These are phyloP conservation scores for Tupiocoris notatus DNA, from an alignment of 2,888 invertebrate genomes.

Conservation along the genomic window DNA sequence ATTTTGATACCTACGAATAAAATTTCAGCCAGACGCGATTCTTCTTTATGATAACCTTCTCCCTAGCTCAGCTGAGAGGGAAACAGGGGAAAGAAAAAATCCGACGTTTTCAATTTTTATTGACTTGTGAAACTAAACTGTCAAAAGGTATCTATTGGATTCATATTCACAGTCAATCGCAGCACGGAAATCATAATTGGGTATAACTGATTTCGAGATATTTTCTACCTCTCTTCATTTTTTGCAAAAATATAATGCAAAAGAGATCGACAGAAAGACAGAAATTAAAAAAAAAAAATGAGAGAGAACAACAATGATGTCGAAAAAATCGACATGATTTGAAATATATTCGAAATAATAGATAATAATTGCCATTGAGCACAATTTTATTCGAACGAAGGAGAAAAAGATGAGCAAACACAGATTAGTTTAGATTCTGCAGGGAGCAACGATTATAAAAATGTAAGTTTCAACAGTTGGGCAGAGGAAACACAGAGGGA, in stretches of 20 bases:
- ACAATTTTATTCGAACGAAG: no score
- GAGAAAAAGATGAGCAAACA: not conserved
- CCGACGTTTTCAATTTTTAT: conserved; percentile 13
- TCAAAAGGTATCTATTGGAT: not conserved
- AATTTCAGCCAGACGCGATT: not conserved
- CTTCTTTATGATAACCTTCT: not conserved
- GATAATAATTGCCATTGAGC: no score
- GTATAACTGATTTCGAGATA: no score
- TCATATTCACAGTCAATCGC: not conserved
- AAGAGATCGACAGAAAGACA: no score
- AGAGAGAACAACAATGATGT: no score
- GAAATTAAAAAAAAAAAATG: no score
- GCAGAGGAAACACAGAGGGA: no score
- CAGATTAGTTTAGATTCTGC: not conserved
- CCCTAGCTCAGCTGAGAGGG: not conserved
- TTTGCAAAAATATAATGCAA: no score
- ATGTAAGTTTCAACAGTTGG: not conserved
- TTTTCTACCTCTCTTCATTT: no score
- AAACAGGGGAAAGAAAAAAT: not conserved
- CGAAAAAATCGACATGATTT: no score
- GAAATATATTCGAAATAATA: no score
- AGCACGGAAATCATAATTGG: no score
- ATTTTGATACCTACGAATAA: not conserved
- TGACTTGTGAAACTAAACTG: conserved; percentile 7
- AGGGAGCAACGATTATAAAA: not conserved